Evolutionary conservation across 2,113 vertebrate species (phyloP), one percentile per base, ranked within the genome.

Genomic region (Xyrauchen texanus): DNA sequence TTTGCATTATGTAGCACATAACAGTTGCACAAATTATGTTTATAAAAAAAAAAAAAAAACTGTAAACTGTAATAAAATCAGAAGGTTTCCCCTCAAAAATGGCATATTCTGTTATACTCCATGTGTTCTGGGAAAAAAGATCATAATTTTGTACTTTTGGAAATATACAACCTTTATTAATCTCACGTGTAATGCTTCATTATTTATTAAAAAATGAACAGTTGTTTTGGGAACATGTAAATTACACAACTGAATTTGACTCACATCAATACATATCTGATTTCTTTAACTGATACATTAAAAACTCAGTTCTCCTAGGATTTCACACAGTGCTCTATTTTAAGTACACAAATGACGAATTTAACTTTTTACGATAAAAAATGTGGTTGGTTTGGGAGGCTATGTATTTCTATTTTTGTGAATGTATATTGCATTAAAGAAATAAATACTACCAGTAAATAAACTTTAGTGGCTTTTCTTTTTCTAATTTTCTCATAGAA

Each of bases 401-500:
- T 34, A 34, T 34, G 21, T 34, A 34, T 34, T 34, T 34, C 21
- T 34, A 34, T 34, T 34, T 34, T 34, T 85, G 90, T 87, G 21
- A 34, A 34, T 34, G 21, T 34, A 34, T 34, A 34, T 34, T 34
- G 3, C 21, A 89, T 81, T 85, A 88, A 89, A 89, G 82, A 90
- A 94, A 93, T 93, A 94, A 94, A 93, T 93, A 94, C 91, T 90
- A 93, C 87, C 89, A 92, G 88, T 92, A 92, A 89, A 92, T 83
- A 83, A 84, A 90, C 83, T 88, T 90, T 81, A 70, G 71, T 75
- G 55, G 8, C 89, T 90, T 91, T 73, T 34, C 21, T 34, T 34
- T 34, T 34, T 34, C 21, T 34, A 34, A 34, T 77, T 78, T 91
- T 91, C 89, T 92, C 88, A 90, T 92, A 91, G 88, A 91, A 88